Evolutionary conservation across 1,140 invertebrate genomes (phyloP), one percentile per base, ranked within the genome.

Genomic region (Lepidostoma basale): DNA sequence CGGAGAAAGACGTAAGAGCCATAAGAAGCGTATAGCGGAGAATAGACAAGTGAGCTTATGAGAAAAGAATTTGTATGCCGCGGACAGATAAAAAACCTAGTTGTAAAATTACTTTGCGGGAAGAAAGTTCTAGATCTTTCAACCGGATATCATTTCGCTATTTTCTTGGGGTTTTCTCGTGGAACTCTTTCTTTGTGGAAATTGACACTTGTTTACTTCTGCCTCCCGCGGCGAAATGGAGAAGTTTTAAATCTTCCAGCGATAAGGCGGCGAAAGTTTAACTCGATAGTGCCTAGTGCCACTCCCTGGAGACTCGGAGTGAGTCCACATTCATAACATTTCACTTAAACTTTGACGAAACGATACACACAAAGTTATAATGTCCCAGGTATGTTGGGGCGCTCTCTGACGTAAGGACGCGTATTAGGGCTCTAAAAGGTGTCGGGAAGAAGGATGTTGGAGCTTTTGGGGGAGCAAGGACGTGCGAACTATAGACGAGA

Each of bases 271-370:
- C 12, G 2, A 16, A 54, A 54, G 23, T 54, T 54, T 30, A 54
- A 54, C 49, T 54, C 18, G 28, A 54, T 54, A 30, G 49, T 54
- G 14, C n/a, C 12, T n/a, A 6, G 8, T n/a, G 22, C 22, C 3
- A 47, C 20, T 47, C 44, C 22, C 44, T 47, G 14, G 10, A 47
- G 20, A n/a, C 14, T 16, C 44, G 44, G 44, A 20, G 22, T 16
- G 10, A 18, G 20, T n/a, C 10, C 26, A 28, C 49, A 54, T 54
- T 54, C 49, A 54, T 54, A 54, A 54, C 49, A 54, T 54, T 54
- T 54, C 49, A 54, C 49, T 54, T 54, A 54, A 54, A 54, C 23
- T 54, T 54, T 54, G 49, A n/a, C 14, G 28, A 54, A 45, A 20
- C 18, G 42, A 45, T 45, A 45, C 10, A 16, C 33, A 5, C 5